These are phyloP conservation scores for Eospalax fontanierii DNA, from an alignment of 2,797 vertebrate species.

Conservation along the genomic window DNA sequence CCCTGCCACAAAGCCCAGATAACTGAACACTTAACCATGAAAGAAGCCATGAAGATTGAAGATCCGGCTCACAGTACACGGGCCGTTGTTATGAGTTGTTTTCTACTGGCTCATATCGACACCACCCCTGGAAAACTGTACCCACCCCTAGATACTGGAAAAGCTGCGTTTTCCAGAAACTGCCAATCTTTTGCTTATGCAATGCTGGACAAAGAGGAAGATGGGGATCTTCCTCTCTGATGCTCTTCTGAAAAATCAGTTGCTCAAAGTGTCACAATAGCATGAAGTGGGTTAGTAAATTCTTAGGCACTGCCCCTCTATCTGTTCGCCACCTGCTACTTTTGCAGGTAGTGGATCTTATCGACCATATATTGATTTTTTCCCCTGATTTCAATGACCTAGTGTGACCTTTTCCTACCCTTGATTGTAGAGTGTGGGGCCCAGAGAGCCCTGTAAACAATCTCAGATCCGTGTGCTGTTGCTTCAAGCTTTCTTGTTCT, in stretches of 20 bases:
- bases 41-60: constrained; percentile 20
- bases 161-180: constrained; percentile 29
- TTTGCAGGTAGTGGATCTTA: constrained; percentile 26
- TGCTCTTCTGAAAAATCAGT: background rate
- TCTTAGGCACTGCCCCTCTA: background rate
- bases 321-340: background rate
- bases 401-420: constrained; percentile 34
- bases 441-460: constrained; percentile 31
- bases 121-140: background rate
- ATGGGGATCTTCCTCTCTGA: constrained; percentile 3
- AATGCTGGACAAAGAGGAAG: constrained; percentile 31
- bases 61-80: background rate
- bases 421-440: background rate
- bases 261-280: constrained; percentile 31
- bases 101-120: constrained; percentile 33
- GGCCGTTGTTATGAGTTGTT: background rate
- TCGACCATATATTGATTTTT: background rate
- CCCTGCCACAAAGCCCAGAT: background rate
- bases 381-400: constrained; percentile 7
- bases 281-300: constrained; percentile 18
- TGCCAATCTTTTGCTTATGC: background rate
- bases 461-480: constrained; percentile 16
- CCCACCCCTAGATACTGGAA: background rate
- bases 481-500: constrained; percentile 7
- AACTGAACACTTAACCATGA: background rate